Evolutionary conservation across 2,888 invertebrate species (phyloP).

Genomic region (Achlya flavicornis): DNA sequence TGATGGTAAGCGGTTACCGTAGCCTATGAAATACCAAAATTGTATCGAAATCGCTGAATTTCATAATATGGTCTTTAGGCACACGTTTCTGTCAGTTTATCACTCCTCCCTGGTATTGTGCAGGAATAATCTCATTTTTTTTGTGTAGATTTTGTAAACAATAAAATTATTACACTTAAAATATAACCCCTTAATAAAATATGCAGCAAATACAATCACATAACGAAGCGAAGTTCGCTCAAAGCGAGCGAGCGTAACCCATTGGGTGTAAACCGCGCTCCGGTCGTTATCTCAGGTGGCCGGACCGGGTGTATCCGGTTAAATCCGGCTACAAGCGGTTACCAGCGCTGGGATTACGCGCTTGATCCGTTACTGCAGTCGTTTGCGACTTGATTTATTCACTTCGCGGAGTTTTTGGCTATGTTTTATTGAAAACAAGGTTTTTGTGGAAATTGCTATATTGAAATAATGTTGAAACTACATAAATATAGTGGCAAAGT

Average conservation of each 20-base stretch:
- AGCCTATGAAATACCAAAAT: too few species aligned
- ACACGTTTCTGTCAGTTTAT: too few species aligned
- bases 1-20: too few species aligned
- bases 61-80: too few species aligned
- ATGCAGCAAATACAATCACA: conserved; percentile 21
- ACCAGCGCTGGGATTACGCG: conserved; percentile 73
- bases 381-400: conserved; percentile 77
- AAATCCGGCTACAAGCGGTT: conserved; percentile 71
- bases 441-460: background rate
- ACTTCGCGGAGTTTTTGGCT: conserved; percentile 34
- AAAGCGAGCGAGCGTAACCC: conserved; percentile 25
- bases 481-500: too few species aligned
- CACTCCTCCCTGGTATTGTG: too few species aligned
- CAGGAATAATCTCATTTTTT: background rate
- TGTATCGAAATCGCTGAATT: too few species aligned
- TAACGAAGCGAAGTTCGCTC: conserved; percentile 18
- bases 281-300: conserved; percentile 79
- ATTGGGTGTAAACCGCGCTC: conserved; percentile 35
- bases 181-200: background rate
- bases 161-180: background rate
- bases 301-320: conserved; percentile 57
- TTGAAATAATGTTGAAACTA: too few species aligned
- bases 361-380: conserved; percentile 73
- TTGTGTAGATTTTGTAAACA: background rate
- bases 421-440: background rate